Conservation (phyloP, 2,888 invertebrate species). For the Plebejus melissa region DNA sequence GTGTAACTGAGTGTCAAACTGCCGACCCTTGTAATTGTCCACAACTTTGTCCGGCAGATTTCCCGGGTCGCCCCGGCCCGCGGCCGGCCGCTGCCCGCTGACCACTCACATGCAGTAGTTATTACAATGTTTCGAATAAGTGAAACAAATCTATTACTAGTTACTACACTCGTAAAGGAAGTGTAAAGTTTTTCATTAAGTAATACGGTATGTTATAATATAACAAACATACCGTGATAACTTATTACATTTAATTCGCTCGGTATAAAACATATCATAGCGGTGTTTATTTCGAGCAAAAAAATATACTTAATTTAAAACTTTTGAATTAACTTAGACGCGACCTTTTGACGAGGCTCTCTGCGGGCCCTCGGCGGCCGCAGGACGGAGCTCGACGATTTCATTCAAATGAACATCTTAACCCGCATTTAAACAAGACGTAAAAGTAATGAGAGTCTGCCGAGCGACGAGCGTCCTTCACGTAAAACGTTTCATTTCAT, state of each 20-base stretch:
- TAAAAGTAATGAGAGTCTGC: neutral
- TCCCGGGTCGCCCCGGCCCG: neutral
- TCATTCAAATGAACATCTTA: neutral
- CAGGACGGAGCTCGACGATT: no score
- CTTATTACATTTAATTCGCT: no score
- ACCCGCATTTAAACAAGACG: conserved; percentile 5
- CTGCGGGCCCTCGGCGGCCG: no score
- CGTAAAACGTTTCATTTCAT: neutral
- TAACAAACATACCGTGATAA: neutral
- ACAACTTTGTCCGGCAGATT: neutral
- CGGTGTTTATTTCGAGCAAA: neutral
- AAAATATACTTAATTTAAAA: neutral
- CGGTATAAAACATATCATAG: neutral
- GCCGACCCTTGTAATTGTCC: conserved; percentile 12
- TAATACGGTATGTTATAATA: neutral
- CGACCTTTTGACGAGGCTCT: no score
- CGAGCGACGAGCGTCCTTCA: neutral
- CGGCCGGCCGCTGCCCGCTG: neutral
- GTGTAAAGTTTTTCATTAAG: neutral
- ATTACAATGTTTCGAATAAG: neutral
- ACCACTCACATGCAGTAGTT: neutral
- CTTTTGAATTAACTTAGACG: neutral
- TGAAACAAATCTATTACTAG: neutral
- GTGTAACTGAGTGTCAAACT: conserved; percentile 11
- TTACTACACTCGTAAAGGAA: neutral